Conservation (phyloP, 92 coral and sea anemone species). For the Epizoanthus scotinus region DNA sequence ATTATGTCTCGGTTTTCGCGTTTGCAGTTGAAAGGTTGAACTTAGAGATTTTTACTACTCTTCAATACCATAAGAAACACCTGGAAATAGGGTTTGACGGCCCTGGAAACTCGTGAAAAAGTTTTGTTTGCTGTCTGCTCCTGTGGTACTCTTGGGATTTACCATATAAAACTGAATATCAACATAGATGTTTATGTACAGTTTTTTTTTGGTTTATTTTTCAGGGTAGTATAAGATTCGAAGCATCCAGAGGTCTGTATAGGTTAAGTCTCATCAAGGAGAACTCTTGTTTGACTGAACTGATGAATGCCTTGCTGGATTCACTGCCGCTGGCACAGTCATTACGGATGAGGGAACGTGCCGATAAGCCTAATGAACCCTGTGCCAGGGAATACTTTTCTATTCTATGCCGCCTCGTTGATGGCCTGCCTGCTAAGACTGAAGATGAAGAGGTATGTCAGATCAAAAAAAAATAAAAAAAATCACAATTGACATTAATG, state of each 20-base stretch:
- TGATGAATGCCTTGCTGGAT: slow-evolving; percentile 92
- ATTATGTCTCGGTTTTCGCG: too few relatives aligned
- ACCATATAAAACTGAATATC: too few relatives aligned
- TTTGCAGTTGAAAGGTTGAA: too few relatives aligned
- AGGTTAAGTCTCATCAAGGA: slow-evolving; percentile 91
- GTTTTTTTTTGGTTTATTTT: not conserved
- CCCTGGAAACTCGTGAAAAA: too few relatives aligned
- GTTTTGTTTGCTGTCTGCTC: too few relatives aligned
- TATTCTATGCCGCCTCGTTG: slow-evolving; percentile 88
- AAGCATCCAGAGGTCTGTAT: slow-evolving; percentile 95
- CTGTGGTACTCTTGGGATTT: too few relatives aligned
- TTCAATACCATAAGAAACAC: too few relatives aligned
- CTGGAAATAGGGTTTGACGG: too few relatives aligned
- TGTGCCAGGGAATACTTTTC: slow-evolving; percentile 92
- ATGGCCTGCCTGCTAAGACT: slow-evolving; percentile 79
- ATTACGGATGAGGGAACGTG: slow-evolving; percentile 73
- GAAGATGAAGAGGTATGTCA: slow-evolving; percentile 81
- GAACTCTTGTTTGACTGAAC: slow-evolving; percentile 83
- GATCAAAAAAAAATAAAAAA: too few relatives aligned
- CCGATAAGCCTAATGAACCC: slow-evolving; percentile 71
- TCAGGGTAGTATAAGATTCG: slow-evolving; percentile 88
- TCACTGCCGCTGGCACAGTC: slow-evolving; percentile 95
- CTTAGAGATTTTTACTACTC: too few relatives aligned
- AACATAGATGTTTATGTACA: too few relatives aligned
- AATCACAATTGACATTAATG: too few relatives aligned